Percentiles rank a stretch among this genome's conserved stretches.
Conservation (phyloP, 2,797 vertebrate species). For the Jordanella pulchra region DNA sequence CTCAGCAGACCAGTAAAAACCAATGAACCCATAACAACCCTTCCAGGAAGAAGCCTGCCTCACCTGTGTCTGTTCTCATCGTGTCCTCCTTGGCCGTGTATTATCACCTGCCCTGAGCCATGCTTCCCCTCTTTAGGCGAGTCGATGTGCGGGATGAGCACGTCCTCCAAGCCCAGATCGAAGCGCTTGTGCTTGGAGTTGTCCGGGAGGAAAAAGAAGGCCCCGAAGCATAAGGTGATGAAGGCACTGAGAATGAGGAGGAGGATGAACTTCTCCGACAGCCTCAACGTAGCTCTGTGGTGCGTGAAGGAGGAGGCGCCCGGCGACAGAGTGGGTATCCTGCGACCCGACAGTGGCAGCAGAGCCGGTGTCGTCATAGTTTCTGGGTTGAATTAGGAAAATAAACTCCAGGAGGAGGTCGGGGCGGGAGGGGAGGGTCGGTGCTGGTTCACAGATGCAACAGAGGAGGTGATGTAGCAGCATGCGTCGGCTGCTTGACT, state of each 20-base stretch:
- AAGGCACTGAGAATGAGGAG: constrained; percentile 99
- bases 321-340: constrained; percentile 90
- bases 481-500: constrained; percentile 55
- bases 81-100: constrained; percentile 90
- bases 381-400: constrained; percentile 21
- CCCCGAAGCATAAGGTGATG: constrained; percentile 97
- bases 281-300: constrained; percentile 94
- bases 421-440: neutral
- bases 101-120: constrained; percentile 85
- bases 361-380: constrained; percentile 93
- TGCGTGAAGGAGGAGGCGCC: constrained; percentile 93
- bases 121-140: constrained; percentile 88
- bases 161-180: constrained; percentile 95
- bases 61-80: constrained; percentile 95
- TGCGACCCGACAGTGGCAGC: constrained; percentile 92
- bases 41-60: constrained; percentile 18
- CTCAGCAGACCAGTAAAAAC: neutral
- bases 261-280: constrained; percentile 98
- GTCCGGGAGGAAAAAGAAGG: constrained; percentile 98
- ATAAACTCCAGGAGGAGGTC: constrained; percentile 15
- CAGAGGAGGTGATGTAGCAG: constrained; percentile 62
- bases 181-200: constrained; percentile 98
- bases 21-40: neutral
- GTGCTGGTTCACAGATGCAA: constrained; percentile 53
- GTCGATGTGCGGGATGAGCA: constrained; percentile 95